Evolutionary conservation across 2,888 invertebrate genomes (phyloP).

Genomic region (Amiota communis): DNA sequence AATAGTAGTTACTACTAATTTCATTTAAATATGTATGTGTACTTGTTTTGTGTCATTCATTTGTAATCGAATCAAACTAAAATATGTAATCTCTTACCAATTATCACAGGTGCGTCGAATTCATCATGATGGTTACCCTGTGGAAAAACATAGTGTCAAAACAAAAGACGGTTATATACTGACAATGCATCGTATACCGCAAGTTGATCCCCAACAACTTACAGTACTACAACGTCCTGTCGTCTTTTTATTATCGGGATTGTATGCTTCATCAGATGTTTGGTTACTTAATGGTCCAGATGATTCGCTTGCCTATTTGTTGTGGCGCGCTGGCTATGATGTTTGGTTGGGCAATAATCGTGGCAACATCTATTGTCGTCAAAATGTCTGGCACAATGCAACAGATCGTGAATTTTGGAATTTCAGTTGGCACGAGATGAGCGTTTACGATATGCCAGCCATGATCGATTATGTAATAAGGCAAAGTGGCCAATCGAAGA

Average conservation of each 20-base stretch:
- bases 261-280: conserved; percentile 71
- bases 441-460: conserved; percentile 70
- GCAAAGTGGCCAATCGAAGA: conserved; percentile 58
- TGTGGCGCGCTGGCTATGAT: conserved; percentile 70
- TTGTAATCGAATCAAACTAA: neutral
- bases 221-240: conserved; percentile 62
- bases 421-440: conserved; percentile 72
- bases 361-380: conserved; percentile 69
- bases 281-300: conserved; percentile 70
- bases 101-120: conserved; percentile 67
- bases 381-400: conserved; percentile 63
- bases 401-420: conserved; percentile 74
- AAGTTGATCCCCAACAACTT: conserved; percentile 50
- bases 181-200: conserved; percentile 69
- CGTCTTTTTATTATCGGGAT: conserved; percentile 68
- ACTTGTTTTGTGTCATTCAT: conserved; percentile 28
- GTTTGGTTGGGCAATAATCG: conserved; percentile 72
- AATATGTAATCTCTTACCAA: too few species aligned
- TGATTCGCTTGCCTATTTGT: conserved; percentile 69
- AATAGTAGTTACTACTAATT: too few species aligned
- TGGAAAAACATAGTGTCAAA: conserved; percentile 77
- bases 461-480: conserved; percentile 69
- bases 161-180: conserved; percentile 70
- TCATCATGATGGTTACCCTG: conserved; percentile 69
- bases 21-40: conserved; percentile 19